Percentiles rank a stretch among this genome's conserved stretches.
phyloP scores from a whole-genome alignment of 2,888 invertebrate genomes.

The Ennomos fuscantarius region DNA sequence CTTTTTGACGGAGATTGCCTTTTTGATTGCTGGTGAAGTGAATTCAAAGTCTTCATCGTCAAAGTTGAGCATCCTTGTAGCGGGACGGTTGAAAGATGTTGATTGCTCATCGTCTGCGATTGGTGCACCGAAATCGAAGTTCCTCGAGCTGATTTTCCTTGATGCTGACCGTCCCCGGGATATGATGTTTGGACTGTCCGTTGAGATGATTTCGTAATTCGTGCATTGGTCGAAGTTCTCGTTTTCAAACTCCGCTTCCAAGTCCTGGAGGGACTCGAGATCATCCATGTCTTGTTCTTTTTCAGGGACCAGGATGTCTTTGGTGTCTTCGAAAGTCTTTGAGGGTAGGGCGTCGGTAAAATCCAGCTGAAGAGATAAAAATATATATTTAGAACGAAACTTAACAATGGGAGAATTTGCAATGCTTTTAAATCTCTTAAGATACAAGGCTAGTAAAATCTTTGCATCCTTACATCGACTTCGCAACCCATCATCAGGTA shows the following conservation, averaged over 20 bases:
- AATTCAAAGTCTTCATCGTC: slow-evolving; percentile 77
- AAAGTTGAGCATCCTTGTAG: slow-evolving; percentile 73
- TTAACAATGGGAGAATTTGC: too few species aligned
- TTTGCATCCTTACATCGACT: too few species aligned
- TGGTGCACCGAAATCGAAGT: slow-evolving; percentile 77
- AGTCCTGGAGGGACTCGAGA: slow-evolving; percentile 70
- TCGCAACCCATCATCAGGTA: too few species aligned
- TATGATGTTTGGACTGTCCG: slow-evolving; percentile 78
- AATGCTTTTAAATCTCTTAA: too few species aligned
- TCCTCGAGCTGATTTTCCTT: slow-evolving; percentile 64
- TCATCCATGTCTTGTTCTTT: slow-evolving; percentile 58
- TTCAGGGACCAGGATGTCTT: slow-evolving; percentile 46
- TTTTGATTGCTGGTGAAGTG: slow-evolving; percentile 66
- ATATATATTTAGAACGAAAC: not conserved
- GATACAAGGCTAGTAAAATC: too few species aligned
- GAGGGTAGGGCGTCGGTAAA: slow-evolving; percentile 65
- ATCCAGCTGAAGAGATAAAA: slow-evolving; percentile 62
- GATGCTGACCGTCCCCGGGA: slow-evolving; percentile 64
- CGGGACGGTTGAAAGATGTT: slow-evolving; percentile 72
- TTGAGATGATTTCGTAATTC: slow-evolving; percentile 81
- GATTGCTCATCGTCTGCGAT: slow-evolving; percentile 70
- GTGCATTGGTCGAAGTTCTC: slow-evolving; percentile 75
- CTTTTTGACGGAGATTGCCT: slow-evolving; percentile 66
- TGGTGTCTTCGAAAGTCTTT: slow-evolving; percentile 46
- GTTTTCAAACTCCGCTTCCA: slow-evolving; percentile 75